phyloP scores from a whole-genome alignment of 2,113 vertebrate genomes.

The Lophochroa leadbeateri region DNA sequence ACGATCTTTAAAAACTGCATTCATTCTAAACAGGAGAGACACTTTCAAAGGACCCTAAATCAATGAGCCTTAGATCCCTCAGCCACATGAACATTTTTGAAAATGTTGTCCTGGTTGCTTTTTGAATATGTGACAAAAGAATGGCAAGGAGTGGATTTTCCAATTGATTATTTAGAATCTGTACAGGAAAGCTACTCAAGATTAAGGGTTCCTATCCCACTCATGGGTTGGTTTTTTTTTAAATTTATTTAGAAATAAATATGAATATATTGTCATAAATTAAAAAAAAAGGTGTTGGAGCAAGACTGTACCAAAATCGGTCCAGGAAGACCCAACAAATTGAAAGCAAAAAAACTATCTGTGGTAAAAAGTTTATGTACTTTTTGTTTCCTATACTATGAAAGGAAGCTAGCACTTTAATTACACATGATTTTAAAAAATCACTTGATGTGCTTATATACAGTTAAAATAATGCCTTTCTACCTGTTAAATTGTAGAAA shows the following conservation, averaged over 20 bases:
- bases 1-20: background rate
- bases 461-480: background rate
- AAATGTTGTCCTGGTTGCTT: background rate
- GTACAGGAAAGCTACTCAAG: background rate
- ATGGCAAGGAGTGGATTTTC: background rate
- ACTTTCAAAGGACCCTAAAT: background rate
- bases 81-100: background rate
- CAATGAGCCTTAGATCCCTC: background rate
- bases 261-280: background rate
- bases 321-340: background rate
- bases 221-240: background rate
- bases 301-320: background rate
- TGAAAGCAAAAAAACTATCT: background rate
- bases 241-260: background rate
- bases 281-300: background rate
- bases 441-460: background rate
- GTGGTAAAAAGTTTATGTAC: background rate
- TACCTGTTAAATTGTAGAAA: background rate
- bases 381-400: background rate
- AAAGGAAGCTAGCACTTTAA: background rate
- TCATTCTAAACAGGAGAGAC: background rate
- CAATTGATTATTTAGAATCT: background rate
- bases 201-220: rapidly evolving
- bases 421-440: background rate
- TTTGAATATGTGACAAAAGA: background rate